A percentile compares a stretch with the other conserved stretches of the same genome.
Conservation (phyloP, 2,797 vertebrate species). For the Melanogrammus aeglefinus region DNA sequence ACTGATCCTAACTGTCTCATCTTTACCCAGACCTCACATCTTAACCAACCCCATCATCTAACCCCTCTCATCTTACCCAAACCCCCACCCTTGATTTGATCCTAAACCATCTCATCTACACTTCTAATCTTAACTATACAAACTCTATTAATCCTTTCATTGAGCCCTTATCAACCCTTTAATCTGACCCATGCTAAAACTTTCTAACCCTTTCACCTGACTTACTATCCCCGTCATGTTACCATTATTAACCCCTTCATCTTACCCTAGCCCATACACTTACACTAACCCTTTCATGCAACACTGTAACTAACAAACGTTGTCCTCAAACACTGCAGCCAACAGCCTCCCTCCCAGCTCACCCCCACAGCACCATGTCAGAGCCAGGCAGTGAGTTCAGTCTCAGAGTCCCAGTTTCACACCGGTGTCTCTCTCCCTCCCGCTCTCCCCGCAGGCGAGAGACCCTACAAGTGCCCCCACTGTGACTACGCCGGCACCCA, state of each 20-base stretch:
- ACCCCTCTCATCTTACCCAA: no score
- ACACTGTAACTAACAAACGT: not conserved
- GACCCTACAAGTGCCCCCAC: conserved; percentile 93
- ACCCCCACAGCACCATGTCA: not conserved
- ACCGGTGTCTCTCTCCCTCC: not conserved
- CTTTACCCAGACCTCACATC: no score
- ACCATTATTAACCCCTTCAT: not conserved
- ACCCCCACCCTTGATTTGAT: no score
- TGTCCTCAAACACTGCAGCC: not conserved
- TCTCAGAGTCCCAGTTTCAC: not conserved
- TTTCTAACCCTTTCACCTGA: not conserved
- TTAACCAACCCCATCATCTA: no score
- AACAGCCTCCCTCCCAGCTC: not conserved
- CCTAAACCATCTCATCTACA: no score
- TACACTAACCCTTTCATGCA: not conserved
- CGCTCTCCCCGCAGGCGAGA: conserved; percentile 75
- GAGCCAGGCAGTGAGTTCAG: not conserved
- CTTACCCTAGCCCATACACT: not conserved
- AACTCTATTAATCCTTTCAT: not conserved
- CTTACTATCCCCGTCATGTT: not conserved
- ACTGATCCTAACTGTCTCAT: not conserved
- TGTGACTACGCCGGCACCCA: conserved; percentile 93
- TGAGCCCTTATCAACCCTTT: not conserved
- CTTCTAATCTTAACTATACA: no score
- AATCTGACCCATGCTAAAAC: not conserved